Conservation (phyloP, 2,113 vertebrate genomes). For the Odontophorus gujanensis region DNA sequence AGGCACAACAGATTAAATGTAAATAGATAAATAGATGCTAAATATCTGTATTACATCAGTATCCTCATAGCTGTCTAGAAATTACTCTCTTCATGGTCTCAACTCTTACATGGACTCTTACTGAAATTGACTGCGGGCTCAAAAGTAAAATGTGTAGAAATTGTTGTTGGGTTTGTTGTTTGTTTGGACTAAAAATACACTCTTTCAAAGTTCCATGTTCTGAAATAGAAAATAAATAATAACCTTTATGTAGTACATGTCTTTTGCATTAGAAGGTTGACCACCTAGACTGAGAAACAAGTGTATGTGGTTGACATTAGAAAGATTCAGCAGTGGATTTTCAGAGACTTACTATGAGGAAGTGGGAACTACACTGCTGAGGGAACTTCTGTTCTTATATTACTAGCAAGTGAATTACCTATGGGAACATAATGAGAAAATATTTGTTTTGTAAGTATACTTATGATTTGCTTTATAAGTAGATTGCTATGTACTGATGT, state of each 20-base stretch:
- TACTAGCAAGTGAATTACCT: not conserved
- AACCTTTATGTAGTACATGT: fast-evolving
- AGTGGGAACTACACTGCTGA: not conserved
- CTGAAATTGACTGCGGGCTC: not conserved
- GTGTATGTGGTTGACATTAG: not conserved
- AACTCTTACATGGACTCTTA: not conserved
- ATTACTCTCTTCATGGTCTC: not conserved
- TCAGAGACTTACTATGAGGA: not conserved
- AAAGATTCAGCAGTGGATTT: not conserved
- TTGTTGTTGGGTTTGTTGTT: too few relatives aligned
- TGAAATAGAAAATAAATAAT: not conserved
- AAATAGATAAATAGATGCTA: not conserved
- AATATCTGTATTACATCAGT: not conserved
- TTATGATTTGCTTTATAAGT: not conserved
- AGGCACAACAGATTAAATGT: not conserved
- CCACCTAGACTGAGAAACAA: not conserved
- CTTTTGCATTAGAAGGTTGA: not conserved
- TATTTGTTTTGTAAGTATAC: not conserved
- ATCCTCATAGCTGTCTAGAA: not conserved
- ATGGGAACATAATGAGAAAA: not conserved
- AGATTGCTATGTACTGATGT: not conserved
- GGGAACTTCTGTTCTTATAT: not conserved
- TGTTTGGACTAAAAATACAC: not conserved
- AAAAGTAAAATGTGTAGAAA: not conserved
- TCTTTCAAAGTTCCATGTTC: not conserved